A percentile compares a stretch with the other conserved stretches of the same genome.
Evolutionary conservation across 2,113 vertebrate genomes (phyloP).

Genomic region (Psilopsiagon aurifrons): DNA sequence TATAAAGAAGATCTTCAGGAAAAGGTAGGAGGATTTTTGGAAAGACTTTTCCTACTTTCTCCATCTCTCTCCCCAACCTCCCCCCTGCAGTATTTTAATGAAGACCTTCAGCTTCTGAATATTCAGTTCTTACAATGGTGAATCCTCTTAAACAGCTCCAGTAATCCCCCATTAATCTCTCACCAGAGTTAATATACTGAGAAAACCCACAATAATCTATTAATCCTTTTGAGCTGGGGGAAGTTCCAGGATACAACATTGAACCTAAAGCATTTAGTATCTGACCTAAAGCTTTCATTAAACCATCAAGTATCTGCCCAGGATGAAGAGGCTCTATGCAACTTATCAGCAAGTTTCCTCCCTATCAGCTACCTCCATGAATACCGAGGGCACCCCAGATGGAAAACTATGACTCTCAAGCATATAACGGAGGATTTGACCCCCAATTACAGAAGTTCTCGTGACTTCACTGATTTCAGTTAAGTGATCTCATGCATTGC

Average conservation of each 20-base stretch:
- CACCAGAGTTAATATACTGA: neutral
- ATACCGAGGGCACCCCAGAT: neutral
- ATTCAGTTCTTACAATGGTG: neutral
- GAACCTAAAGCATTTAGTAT: neutral
- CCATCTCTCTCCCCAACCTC: fast-evolving
- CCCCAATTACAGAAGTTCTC: neutral
- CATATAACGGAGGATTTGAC: neutral
- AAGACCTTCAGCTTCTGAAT: neutral
- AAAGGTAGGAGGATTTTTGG: neutral
- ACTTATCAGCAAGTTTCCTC: neutral
- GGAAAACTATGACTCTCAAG: neutral
- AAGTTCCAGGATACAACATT: neutral
- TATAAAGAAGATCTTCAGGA: neutral
- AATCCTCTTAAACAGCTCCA: constrained; percentile 45
- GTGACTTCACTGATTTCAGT: neutral
- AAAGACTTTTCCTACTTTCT: neutral
- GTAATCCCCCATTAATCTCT: constrained; percentile 29
- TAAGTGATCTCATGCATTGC: neutral
- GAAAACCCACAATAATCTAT: neutral
- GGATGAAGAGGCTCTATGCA: neutral
- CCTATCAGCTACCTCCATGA: neutral
- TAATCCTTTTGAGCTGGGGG: neutral
- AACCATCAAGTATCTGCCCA: neutral
- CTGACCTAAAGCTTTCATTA: neutral
- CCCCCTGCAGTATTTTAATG: neutral